Evolutionary conservation across 2,888 invertebrate species (phyloP), one percentile per base, ranked within the genome.

Genomic region (Drosophila macrothrix): DNA sequence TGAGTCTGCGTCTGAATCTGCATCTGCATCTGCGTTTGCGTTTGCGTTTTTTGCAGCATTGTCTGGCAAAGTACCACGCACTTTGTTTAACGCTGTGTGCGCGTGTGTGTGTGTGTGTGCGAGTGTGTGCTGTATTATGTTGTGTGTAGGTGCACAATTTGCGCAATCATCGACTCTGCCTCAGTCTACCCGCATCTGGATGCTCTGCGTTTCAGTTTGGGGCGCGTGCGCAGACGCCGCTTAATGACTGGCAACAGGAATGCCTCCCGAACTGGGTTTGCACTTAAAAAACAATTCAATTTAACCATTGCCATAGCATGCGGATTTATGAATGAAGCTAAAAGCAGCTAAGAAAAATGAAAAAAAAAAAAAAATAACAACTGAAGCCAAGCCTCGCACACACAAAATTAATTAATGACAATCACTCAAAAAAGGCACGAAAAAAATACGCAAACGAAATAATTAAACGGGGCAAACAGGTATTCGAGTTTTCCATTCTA

Each of bases 391-490:
- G 76, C 59, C 76, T 77, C 61, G 77, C 63, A 66, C 31, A 63
- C 69, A 64, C 68, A 90, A 89, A 90, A 90, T 91, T 90, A 91
- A 91, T 91, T 90, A 90, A 87, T 80, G 79, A 81, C 87, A 89
- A 91, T 91, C 91, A 91, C 79, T 91, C 91, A 91, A 85, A 91
- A 85, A 88, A 82, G 73, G 81, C 74, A 80, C 61, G 65, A 67
- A 64, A 70, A 89, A 90, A 80, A 85, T 84, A 80, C 89, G 85
- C 82, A 88, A 88, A 83, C 84, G 88, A 90, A 91, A 91, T 88
- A 91, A 90, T 91, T 90, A 91, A 91, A 88, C 79, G 75, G 73
- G 73, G 73, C 84, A 79, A 90, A 83, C 84, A 83, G 86, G 89
- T 88, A 90, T 88, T 73, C 54, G 71, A 80, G 43, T 58, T 76